Percentiles rank a stretch among this genome's conserved stretches.
These are phyloP conservation scores for Zaprionus tsacasi DNA, from an alignment of 1,140 invertebrate genomes.

Conservation along the genomic window DNA sequence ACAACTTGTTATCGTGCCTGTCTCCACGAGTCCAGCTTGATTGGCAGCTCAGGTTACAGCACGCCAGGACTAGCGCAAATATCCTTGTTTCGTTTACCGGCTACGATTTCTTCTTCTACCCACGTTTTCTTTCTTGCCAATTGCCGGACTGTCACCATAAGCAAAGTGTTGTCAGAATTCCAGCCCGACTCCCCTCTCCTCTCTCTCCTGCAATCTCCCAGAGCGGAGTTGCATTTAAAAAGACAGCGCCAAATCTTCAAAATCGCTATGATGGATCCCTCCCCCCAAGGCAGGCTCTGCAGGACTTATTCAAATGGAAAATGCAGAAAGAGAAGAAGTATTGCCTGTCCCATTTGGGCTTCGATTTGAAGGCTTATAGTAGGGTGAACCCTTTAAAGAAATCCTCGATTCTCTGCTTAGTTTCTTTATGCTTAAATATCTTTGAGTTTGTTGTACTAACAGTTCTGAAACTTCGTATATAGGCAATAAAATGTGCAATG, in stretches of 20 bases:
- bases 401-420: no score
- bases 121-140: slow-evolving; percentile 43
- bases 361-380: no score
- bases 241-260: not conserved
- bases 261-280: slow-evolving; percentile 1
- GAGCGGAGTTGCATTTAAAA: slow-evolving; percentile 2
- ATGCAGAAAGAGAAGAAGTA: not conserved
- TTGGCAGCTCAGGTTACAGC: slow-evolving; percentile 75
- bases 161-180: slow-evolving; percentile 47
- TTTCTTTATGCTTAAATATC: not conserved
- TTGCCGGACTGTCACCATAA: slow-evolving; percentile 46
- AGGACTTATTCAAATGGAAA: not conserved
- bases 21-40: slow-evolving; percentile 59
- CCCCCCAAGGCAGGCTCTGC: not conserved
- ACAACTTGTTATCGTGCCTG: slow-evolving; percentile 74
- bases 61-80: slow-evolving; percentile 34
- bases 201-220: not conserved
- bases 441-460: not conserved
- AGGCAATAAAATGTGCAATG: not conserved
- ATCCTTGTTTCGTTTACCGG: slow-evolving; percentile 49
- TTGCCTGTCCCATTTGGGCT: not conserved
- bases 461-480: not conserved
- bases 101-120: slow-evolving; percentile 29
- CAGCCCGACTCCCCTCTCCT: not conserved
- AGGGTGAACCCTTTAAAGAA: no score